Evolutionary conservation across 1,140 invertebrate species (phyloP).

Genomic region (Caenorhabditis brenneri): DNA sequence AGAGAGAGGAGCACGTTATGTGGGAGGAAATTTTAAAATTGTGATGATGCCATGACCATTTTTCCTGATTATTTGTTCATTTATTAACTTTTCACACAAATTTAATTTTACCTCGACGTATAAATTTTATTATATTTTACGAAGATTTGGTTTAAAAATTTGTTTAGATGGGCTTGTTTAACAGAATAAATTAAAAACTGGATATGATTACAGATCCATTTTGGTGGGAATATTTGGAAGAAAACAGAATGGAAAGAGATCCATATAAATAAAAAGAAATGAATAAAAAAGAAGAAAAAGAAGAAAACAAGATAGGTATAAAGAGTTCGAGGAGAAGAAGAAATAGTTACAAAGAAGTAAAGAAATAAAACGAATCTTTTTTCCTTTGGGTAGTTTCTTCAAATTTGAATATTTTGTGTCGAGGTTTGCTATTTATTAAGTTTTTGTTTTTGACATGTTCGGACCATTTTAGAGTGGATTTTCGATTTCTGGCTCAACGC

Average conservation of each 20-base stretch:
- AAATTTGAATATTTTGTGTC: not conserved
- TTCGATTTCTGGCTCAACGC: constrained; percentile 3
- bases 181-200: constrained; percentile 21
- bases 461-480: not conserved
- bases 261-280: no score
- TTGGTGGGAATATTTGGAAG: not conserved
- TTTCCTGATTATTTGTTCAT: not conserved
- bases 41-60: no score
- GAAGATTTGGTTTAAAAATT: not conserved
- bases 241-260: not conserved
- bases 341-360: no score
- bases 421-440: not conserved
- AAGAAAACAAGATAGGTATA: not conserved
- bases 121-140: not conserved
- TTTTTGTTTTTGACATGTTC: not conserved
- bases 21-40: not conserved
- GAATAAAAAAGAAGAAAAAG: not conserved
- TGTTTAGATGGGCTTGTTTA: not conserved
- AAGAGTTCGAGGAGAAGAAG: not conserved
- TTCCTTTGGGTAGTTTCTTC: not conserved
- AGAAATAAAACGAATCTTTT: no score
- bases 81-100: not conserved
- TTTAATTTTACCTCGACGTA: not conserved
- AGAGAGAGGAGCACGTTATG: not conserved
- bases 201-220: constrained; percentile 18